Evolutionary conservation across 1,140 invertebrate species (phyloP), one percentile per base, ranked within the genome.

Genomic region (Drosophila kanapiae): DNA sequence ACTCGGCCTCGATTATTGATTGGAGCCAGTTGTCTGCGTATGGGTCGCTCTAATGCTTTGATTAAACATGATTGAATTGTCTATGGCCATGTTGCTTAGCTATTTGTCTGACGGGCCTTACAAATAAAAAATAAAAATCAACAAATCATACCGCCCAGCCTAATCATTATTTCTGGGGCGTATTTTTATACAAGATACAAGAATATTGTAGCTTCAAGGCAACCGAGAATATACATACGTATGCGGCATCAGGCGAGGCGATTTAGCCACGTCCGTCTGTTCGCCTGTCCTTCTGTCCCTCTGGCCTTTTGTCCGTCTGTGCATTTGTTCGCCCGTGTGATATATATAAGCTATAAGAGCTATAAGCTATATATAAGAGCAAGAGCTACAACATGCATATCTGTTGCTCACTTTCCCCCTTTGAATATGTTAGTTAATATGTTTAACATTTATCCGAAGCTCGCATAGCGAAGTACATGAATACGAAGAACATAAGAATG

Each of bases 51-150:
- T 72, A 88, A 88, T 84, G 74, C 85, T 56, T 72, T 88, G 85
- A 88, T 88, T 88, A 84, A 88, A 84, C 77, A 79, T 90, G 80
- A 90, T 84, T 88, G 78, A 88, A 88, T 84, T 88, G 84, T 88
- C 77, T 75, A 71, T 69, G 64, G 68, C 67, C 79, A 80, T 74
- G 77, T 78, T 65, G 53, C 43, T 40, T 38, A 62, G 80, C 75
- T 75, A 68, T 60, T 54, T 75, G 74, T 72, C 59, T 63, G 65
- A 65, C 53, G 57, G 57, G 57, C 29, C 65, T 62, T 59, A 23
- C 70, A 75, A 78, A 75, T 69, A 83, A 37, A 38, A 65, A 38
- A 33, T 31, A 49, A 42, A 16, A 51, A 43, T 48, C 51, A 70
- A 47, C 18, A 38, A 38, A 38, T 54, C 16, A 37, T 11, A 16